These are phyloP conservation scores for Perccottus glenii DNA, from an alignment of 2,113 vertebrate species.

Conservation along the genomic window DNA sequence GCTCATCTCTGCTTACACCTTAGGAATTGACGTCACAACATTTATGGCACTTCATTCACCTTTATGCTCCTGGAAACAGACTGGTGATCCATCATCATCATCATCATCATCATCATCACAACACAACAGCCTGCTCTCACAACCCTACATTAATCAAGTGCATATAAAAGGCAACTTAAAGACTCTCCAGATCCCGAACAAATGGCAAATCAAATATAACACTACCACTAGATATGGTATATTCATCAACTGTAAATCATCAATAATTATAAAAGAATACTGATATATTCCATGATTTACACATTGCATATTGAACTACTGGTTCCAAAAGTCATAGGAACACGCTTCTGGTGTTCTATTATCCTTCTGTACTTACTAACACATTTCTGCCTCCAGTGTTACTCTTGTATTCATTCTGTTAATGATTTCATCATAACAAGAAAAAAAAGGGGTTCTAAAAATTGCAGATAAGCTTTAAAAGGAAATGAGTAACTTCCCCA, in stretches of 20 bases:
- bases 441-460: constrained; percentile 9
- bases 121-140: constrained; percentile 20
- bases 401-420: not conserved
- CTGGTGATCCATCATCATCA: constrained; percentile 34
- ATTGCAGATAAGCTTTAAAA: constrained; percentile 33
- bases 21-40: constrained; percentile 23
- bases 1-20: constrained; percentile 15
- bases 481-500: constrained; percentile 67
- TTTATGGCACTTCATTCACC: constrained; percentile 15
- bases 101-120: not conserved
- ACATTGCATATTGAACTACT: constrained; percentile 9
- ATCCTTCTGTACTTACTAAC: too few relatives aligned
- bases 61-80: constrained; percentile 2
- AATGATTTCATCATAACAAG: not conserved
- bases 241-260: not conserved
- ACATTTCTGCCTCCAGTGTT: not conserved
- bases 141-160: constrained; percentile 18
- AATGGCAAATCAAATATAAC: not conserved
- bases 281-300: not conserved
- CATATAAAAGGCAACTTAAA: constrained; percentile 7
- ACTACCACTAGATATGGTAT: not conserved
- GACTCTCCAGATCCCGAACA: not conserved
- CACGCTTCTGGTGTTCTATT: not conserved
- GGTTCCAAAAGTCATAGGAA: constrained; percentile 9
- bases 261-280: not conserved